These are phyloP conservation scores for Autographa pulchrina DNA, from an alignment of 2,888 invertebrate genomes.

Conservation along the genomic window DNA sequence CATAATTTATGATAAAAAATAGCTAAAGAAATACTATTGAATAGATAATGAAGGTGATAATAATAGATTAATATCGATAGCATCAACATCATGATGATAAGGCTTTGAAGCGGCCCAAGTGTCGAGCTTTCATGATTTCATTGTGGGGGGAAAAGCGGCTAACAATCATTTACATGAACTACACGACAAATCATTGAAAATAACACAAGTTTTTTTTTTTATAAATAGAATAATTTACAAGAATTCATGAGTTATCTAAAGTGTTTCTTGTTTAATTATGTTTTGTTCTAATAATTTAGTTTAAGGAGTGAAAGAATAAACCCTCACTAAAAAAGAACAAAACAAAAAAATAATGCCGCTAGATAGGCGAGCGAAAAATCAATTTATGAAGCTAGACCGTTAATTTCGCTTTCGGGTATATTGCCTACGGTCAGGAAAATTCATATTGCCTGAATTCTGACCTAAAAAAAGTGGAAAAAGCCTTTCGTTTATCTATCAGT, in stretches of 20 bases:
- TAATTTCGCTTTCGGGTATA: slow-evolving; percentile 36
- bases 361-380: slow-evolving; percentile 13
- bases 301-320: background rate
- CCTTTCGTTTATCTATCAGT: slow-evolving; percentile 19
- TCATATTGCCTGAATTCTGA: slow-evolving; percentile 35
- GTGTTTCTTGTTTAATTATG: too few relatives aligned
- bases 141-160: background rate
- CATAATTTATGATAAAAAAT: slow-evolving; percentile 56
- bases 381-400: slow-evolving; percentile 30
- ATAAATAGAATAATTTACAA: too few relatives aligned
- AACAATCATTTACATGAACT: too few relatives aligned
- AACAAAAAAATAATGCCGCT: slow-evolving; percentile 7
- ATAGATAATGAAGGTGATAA: slow-evolving; percentile 61
- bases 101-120: slow-evolving; percentile 29
- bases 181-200: background rate
- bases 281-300: too few relatives aligned
- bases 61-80: slow-evolving; percentile 58
- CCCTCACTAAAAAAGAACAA: background rate
- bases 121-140: slow-evolving; percentile 5
- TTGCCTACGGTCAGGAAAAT: slow-evolving; percentile 39
- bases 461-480: slow-evolving; percentile 40
- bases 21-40: slow-evolving; percentile 61
- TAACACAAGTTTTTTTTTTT: background rate
- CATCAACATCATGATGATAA: slow-evolving; percentile 51
- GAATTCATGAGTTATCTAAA: too few relatives aligned